Evolutionary conservation across 1,140 invertebrate species (phyloP), one percentile per base, ranked within the genome.

Genomic region (Idris sp.): DNA sequence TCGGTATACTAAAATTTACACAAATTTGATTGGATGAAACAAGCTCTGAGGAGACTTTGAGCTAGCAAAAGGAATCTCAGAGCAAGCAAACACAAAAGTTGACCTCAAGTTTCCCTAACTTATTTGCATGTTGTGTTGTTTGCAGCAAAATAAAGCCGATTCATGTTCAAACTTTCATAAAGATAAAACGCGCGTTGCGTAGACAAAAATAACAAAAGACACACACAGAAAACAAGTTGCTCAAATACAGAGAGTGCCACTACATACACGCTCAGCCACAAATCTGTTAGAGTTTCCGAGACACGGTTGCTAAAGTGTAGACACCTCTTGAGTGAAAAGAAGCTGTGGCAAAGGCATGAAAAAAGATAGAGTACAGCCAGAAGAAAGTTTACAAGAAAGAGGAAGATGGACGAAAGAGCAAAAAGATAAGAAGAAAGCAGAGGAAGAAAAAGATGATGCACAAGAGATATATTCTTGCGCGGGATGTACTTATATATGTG

Each of bases 401-500:
- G 31, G n/a, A 14, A 40, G 18, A 6, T 7, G 40, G 38, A 19
- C 2, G 25, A 25, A 26, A 10, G 6, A 3, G 22, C 9, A 28
- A 25, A 61, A 14, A 13, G 5, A 25, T 14, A 54, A 59, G 26
- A 51, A 25, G 35, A 48, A 44, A 54, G 46, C 25, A 33, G 25
- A 46, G 25, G 38, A 59, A 22, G 56, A 33, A 40, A 31, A 62
- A 56, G 54, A 54, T 14, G 54, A 69, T 69, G 65, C 15, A 36
- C 61, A 67, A 79, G 46, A 73, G 65, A 76, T 72, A 79, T 83
- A 77, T 64, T 58, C 79, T 79, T 65, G 75, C 62, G 74, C 72
- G 77, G 75, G 79, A 81, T 64, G n/a, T n/a, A n/a, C n/a, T n/a
- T n/a, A n/a, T n/a, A n/a, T n/a, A n/a, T n/a, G n/a, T n/a, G n/a